Evolutionary conservation across 2,888 invertebrate species (phyloP).

Genomic region (Cinara cedri): DNA sequence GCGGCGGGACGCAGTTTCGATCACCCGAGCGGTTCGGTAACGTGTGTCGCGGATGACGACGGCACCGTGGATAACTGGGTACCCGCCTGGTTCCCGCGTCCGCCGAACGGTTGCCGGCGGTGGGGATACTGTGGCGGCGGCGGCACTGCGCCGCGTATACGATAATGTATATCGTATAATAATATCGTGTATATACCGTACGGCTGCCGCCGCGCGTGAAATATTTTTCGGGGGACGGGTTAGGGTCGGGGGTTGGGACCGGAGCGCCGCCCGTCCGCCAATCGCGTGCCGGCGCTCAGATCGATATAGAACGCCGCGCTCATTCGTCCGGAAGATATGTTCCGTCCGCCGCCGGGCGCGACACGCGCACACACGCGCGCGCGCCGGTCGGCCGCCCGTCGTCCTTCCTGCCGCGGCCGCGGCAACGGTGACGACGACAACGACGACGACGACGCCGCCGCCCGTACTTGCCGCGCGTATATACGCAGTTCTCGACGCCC

Average conservation of each 20-base stretch:
- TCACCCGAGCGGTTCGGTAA: conserved; percentile 52
- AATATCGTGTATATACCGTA: too few relatives aligned
- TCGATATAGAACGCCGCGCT: conserved; percentile 57
- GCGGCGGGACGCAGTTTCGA: conserved; percentile 37
- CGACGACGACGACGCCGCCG: neutral
- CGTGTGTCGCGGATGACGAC: conserved; percentile 22
- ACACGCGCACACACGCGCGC: neutral
- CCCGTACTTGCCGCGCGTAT: neutral
- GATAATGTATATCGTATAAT: too few relatives aligned
- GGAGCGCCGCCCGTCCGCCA: conserved; percentile 56
- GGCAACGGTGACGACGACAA: neutral
- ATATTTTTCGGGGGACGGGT: conserved; percentile 31
- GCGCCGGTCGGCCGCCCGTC: neutral
- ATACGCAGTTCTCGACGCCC: neutral
- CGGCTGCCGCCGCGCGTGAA: conserved; percentile 19
- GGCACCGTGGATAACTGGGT: neutral
- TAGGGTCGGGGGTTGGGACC: conserved; percentile 41
- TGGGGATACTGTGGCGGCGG: neutral
- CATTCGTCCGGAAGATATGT: conserved; percentile 58
- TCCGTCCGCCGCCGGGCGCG: conserved; percentile 54
- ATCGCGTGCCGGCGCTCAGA: conserved; percentile 57
- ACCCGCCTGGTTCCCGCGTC: conserved; percentile 25
- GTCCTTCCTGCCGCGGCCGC: neutral
- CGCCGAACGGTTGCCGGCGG: neutral
- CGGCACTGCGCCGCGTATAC: neutral